Percentiles rank a stretch among this genome's conserved stretches.
phyloP scores from a whole-genome alignment of 2,888 invertebrate genomes.

The Endomychus coccineus region DNA sequence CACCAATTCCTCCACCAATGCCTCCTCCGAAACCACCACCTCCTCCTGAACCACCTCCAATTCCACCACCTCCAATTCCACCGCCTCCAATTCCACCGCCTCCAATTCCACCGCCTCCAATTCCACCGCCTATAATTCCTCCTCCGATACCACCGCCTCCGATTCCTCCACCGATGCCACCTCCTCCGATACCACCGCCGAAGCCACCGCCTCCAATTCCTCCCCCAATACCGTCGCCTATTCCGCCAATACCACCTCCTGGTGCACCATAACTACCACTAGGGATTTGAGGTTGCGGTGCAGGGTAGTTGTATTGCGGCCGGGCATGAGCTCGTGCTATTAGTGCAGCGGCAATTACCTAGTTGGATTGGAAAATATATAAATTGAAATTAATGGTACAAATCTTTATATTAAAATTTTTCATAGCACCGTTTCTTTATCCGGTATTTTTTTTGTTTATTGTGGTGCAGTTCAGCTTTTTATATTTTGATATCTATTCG shows the following conservation, averaged over 20 bases:
- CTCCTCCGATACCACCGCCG: conserved; percentile 25
- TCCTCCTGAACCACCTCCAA: conserved; percentile 20
- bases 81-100: conserved; percentile 19
- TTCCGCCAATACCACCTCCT: conserved; percentile 28
- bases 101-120: conserved; percentile 20
- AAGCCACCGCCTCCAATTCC: conserved; percentile 18
- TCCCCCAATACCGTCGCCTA: conserved; percentile 39
- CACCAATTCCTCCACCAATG: conserved; percentile 26
- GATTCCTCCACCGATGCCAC: conserved; percentile 23
- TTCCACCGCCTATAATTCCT: conserved; percentile 21
- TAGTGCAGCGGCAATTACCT: conserved; percentile 36
- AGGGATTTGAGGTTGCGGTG: conserved; percentile 30
- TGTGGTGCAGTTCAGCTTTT: no score
- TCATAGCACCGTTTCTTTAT: no score
- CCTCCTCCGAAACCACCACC: conserved; percentile 23
- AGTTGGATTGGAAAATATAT: no score
- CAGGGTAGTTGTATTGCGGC: conserved; percentile 56
- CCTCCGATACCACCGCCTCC: conserved; percentile 19
- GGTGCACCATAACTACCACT: conserved; percentile 44
- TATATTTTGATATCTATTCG: no score
- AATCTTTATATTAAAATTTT: no score
- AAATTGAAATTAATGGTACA: no score
- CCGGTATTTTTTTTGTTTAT: no score
- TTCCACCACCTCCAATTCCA: conserved; percentile 19
- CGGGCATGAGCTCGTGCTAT: conserved; percentile 52